Evolutionary conservation across 1,140 invertebrate genomes (phyloP), one percentile per base, ranked within the genome.

Genomic region (Caenorhabditis tropicalis): DNA sequence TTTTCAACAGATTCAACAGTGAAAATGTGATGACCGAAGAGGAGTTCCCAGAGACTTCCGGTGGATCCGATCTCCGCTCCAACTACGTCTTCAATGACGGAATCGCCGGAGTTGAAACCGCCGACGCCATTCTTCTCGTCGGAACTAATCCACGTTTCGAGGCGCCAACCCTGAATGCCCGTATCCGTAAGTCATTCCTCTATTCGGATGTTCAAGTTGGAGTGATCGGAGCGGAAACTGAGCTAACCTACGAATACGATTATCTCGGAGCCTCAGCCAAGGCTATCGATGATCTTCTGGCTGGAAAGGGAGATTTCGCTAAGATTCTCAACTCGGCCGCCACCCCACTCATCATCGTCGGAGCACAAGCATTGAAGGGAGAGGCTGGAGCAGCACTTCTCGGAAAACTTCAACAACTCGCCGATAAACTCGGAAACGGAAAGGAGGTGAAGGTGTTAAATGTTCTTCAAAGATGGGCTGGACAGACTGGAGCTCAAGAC

Each of bases 121-220:
- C 96, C 16, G 98, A 99, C 93, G 93, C 96, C 31, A 93, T 99
- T 33, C 91, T 99, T 3, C 92, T 99, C 2, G 94, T 99, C 88
- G 98, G 98, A 85, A 97, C 96, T 5, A 99, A 99, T 93, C 96
- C 97, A 0, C 94, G 98, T 82, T 97, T 95, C 91, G 98, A 99
- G 93, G 97, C 98, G n/a, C 96, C 98, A 9, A 92, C 99, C 9
- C 93, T 99, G 19, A 99, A 99, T 93, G 95, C 97, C 0, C 94
- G 98, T 87, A 94, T 99, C 84, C 94, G 98, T 43, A 99, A 99
- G 93, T 83, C 86, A 33, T 93, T 92, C 91, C 88, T 93, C 33
- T 91, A 93, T 87, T 92, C 92, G 89, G 92, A 93, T 12, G 85
- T 93, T 58, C 86, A 91, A 83, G 91, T 93, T 7, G 96, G 94